A percentile compares a stretch with the other conserved stretches of the same genome.
phyloP scores from a whole-genome alignment of 2,797 vertebrate species.

The Alauda arvensis region DNA sequence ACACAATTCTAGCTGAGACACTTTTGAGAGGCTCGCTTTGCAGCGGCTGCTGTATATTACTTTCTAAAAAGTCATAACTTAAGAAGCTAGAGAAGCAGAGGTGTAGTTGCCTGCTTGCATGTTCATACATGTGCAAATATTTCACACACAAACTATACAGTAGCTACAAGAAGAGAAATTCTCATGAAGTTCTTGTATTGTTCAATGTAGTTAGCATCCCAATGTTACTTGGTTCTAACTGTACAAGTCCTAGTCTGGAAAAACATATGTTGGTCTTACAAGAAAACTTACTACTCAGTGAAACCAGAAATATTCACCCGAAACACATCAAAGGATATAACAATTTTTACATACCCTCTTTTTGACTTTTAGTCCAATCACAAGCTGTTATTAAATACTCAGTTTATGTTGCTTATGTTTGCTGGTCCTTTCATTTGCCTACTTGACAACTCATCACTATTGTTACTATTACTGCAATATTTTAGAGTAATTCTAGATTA shows the following conservation, averaged over 20 bases:
- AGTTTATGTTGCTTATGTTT: neutral
- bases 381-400: neutral
- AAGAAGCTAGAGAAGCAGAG: neutral
- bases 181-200: neutral
- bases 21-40: neutral
- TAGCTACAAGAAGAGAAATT: neutral
- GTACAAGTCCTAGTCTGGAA: neutral
- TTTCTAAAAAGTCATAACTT: neutral
- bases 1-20: neutral
- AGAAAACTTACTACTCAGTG: neutral
- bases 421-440: neutral
- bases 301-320: neutral
- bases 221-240: neutral
- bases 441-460: neutral
- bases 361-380: neutral
- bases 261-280: neutral
- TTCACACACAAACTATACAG: neutral
- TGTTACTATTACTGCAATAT: neutral
- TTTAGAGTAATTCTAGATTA: neutral
- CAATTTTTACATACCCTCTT: neutral
- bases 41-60: neutral
- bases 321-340: neutral
- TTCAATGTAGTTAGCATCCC: neutral
- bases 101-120: neutral
- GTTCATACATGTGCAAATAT: neutral